Evolutionary conservation across 1,140 invertebrate genomes (phyloP).

Genomic region (Microplitis mediator): DNA sequence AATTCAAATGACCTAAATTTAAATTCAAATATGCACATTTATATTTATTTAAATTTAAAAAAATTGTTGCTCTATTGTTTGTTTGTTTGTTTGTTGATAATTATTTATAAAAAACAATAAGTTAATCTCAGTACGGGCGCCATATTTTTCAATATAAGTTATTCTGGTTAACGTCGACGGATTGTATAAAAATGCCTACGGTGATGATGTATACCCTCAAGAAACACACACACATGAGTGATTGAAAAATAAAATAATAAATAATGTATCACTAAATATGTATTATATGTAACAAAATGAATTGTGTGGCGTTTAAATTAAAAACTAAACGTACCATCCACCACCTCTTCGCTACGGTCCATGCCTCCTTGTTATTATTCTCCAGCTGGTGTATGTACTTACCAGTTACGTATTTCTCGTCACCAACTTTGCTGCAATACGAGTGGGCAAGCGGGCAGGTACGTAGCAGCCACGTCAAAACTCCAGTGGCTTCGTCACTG

Average conservation of each 20-base stretch:
- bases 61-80: not conserved
- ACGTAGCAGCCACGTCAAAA: constrained; percentile 95
- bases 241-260: not conserved
- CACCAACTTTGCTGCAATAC: constrained; percentile 89
- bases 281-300: not conserved
- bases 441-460: constrained; percentile 88
- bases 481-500: constrained; percentile 88
- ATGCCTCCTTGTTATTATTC: constrained; percentile 73
- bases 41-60: too few species aligned
- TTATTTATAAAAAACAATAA: not conserved
- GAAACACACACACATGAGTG: not conserved
- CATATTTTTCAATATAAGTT: not conserved
- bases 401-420: constrained; percentile 94
- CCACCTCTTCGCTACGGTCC: constrained; percentile 56
- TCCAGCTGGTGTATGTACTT: constrained; percentile 73
- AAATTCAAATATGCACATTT: too few species aligned
- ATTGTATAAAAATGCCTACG: not conserved
- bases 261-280: not conserved
- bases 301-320: not conserved
- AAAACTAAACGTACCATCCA: constrained; percentile 14
- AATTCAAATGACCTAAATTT: too few species aligned
- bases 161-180: not conserved
- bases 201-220: not conserved
- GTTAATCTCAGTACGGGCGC: not conserved
- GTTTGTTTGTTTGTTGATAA: not conserved